Percentiles rank a stretch among this genome's conserved stretches.
These are phyloP conservation scores for Saguinus midas DNA, from an alignment of 2,113 vertebrate genomes.

Conservation along the genomic window DNA sequence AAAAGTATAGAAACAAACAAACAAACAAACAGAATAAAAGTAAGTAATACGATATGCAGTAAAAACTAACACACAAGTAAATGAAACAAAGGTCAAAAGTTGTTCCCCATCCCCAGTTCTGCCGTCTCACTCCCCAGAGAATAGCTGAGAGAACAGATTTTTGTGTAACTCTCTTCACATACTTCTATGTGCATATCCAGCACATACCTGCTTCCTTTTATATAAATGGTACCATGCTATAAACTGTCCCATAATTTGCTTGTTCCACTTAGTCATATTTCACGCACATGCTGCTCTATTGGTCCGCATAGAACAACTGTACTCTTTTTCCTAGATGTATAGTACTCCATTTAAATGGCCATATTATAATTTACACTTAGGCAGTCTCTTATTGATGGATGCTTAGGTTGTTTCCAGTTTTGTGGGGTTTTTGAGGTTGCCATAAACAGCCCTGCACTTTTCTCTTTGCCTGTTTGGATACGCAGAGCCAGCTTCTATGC, in stretches of 20 bases:
- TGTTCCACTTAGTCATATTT: background rate
- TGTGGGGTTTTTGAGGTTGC: too few species aligned
- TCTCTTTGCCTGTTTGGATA: background rate
- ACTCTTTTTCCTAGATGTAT: background rate
- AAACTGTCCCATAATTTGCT: background rate
- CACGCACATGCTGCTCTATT: background rate
- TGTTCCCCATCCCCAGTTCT: background rate
- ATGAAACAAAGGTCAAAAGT: background rate
- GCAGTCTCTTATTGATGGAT: too few species aligned
- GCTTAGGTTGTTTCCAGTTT: too few species aligned
- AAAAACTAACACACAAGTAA: background rate
- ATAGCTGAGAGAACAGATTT: background rate
- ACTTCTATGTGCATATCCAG: background rate
- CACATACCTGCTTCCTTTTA: background rate
- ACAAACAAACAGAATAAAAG: background rate
- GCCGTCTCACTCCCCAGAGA: background rate
- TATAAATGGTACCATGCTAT: background rate
- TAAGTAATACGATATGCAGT: background rate
- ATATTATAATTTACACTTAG: background rate
- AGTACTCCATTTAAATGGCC: background rate
- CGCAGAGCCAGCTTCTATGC: background rate
- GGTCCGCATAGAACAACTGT: rapidly evolving
- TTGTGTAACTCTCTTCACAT: background rate
- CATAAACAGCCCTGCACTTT: background rate
- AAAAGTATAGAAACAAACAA: too few species aligned